phyloP scores from a whole-genome alignment of 1,140 invertebrate species.

The Macrosteles quadrilineatus region DNA sequence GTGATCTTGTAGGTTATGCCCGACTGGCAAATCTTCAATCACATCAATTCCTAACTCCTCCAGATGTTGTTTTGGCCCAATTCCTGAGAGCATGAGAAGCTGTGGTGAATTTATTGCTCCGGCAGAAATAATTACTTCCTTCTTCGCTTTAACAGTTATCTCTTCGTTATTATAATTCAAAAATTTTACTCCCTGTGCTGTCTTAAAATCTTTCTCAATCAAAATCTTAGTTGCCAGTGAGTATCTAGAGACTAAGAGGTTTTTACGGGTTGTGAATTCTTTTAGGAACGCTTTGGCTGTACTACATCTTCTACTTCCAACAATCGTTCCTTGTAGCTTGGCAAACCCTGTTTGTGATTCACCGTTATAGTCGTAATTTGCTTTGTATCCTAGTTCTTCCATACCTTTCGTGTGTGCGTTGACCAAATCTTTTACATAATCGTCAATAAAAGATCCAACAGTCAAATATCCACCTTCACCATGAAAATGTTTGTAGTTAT shows the following conservation, averaged over 20 bases:
- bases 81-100: slow-evolving; percentile 83
- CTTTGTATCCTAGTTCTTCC: slow-evolving; percentile 53
- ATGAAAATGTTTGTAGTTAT: slow-evolving; percentile 48
- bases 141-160: slow-evolving; percentile 56
- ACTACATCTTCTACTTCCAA: slow-evolving; percentile 70
- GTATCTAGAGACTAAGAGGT: slow-evolving; percentile 64
- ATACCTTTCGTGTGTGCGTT: slow-evolving; percentile 37
- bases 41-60: slow-evolving; percentile 68
- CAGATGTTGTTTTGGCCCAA: slow-evolving; percentile 78
- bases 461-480: slow-evolving; percentile 43
- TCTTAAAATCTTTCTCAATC: slow-evolving; percentile 65
- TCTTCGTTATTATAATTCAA: slow-evolving; percentile 35
- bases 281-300: slow-evolving; percentile 73
- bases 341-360: slow-evolving; percentile 52
- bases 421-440: slow-evolving; percentile 54
- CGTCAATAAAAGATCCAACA: slow-evolving; percentile 47
- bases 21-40: slow-evolving; percentile 64
- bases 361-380: slow-evolving; percentile 56
- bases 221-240: slow-evolving; percentile 70
- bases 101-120: slow-evolving; percentile 80
- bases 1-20: slow-evolving; percentile 80
- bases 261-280: slow-evolving; percentile 60
- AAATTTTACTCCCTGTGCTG: slow-evolving; percentile 72
- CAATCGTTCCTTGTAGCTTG: slow-evolving; percentile 55
- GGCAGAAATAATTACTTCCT: slow-evolving; percentile 68